A percentile compares a stretch with the other conserved stretches of the same genome.
Evolutionary conservation across 2,888 invertebrate genomes (phyloP).

Genomic region (Eupithecia tripunctaria): DNA sequence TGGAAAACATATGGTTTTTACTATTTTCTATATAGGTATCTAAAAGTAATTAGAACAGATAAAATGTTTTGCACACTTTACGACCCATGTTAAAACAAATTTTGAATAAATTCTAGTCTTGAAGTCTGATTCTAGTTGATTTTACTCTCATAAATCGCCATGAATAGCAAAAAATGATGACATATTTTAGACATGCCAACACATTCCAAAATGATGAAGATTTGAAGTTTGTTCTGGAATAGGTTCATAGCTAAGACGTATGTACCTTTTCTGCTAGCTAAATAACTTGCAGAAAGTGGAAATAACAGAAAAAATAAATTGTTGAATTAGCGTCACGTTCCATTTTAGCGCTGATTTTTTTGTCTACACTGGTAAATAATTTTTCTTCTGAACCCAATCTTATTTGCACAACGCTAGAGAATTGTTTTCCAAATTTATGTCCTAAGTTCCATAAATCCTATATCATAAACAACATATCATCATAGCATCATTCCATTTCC

Average conservation of each 20-base stretch:
- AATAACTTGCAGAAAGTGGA: not conserved
- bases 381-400: not conserved
- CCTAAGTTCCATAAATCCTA: not conserved
- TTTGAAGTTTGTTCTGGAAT: too few species aligned
- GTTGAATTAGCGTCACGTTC: not conserved
- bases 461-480: slow-evolving; percentile 33
- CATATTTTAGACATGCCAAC: too few species aligned
- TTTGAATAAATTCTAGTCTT: not conserved
- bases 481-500: slow-evolving; percentile 41
- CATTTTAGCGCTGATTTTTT: not conserved
- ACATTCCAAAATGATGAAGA: too few species aligned
- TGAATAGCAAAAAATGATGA: too few species aligned
- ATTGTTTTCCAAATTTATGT: not conserved
- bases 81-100: not conserved
- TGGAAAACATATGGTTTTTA: not conserved
- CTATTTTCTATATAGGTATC: not conserved
- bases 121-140: too few species aligned
- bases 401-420: not conserved
- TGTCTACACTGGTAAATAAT: not conserved
- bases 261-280: not conserved
- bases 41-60: too few species aligned
- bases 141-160: too few species aligned
- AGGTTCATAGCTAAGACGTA: too few species aligned
- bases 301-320: not conserved
- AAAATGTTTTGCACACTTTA: not conserved